phyloP scores from a whole-genome alignment of 2,888 invertebrate genomes.

The Schrankia costaestrigalis region DNA sequence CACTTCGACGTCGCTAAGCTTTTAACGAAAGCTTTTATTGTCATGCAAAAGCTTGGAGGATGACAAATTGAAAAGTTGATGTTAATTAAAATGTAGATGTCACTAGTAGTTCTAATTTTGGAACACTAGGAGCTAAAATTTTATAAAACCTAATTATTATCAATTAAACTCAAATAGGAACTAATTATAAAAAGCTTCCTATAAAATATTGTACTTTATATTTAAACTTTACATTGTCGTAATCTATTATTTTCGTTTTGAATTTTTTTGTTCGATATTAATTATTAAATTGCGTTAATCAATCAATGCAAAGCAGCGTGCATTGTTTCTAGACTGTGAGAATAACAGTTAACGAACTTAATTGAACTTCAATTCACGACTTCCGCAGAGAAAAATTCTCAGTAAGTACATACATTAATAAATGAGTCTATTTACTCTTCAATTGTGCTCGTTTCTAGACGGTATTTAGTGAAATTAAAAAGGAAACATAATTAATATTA shows the following conservation, averaged over 20 bases:
- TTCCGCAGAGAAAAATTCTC: slow-evolving; percentile 7
- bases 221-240: no score
- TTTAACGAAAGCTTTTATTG: background rate
- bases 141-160: no score
- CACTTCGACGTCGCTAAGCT: background rate
- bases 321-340: no score
- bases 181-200: no score
- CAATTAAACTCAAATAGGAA: no score
- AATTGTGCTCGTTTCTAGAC: slow-evolving; percentile 26
- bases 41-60: slow-evolving; percentile 5
- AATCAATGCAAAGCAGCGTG: no score
- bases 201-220: no score
- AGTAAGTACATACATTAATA: slow-evolving; percentile 4
- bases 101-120: no score
- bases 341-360: slow-evolving; percentile 5
- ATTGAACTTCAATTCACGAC: slow-evolving; percentile 13
- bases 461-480: slow-evolving; percentile 27
- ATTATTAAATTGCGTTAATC: no score
- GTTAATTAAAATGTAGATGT: slow-evolving; percentile 17
- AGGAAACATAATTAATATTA: slow-evolving; percentile 33
- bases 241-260: no score
- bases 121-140: no score
- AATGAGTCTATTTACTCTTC: slow-evolving; percentile 24
- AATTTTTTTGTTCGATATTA: no score
- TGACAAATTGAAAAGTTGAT: background rate